Evolutionary conservation across 2,113 vertebrate species (phyloP).

Genomic region (Mugil cephalus): DNA sequence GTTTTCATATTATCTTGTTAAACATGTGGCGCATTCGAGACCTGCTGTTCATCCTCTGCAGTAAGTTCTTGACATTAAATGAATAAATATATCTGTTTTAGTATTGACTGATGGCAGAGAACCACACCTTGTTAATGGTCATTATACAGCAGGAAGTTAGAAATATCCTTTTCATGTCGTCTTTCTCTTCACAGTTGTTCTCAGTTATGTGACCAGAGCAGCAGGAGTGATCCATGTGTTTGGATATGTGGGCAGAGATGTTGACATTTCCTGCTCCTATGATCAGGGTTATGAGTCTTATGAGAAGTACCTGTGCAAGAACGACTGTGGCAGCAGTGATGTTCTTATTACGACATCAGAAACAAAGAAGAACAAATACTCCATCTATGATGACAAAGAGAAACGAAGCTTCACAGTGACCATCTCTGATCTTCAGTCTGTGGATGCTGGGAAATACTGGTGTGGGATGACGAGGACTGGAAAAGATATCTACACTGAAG

Average conservation of each 20-base stretch:
- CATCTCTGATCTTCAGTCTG: neutral
- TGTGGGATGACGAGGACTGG: conserved; percentile 21
- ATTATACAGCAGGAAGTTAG: neutral
- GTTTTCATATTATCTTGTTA: neutral
- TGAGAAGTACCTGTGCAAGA: neutral
- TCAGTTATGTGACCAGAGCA: no score
- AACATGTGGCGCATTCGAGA: conserved; percentile 9
- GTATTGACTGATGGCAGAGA: neutral
- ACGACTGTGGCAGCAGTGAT: neutral
- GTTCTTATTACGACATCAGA: conserved; percentile 16
- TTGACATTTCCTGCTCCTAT: no score
- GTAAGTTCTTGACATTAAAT: conserved; percentile 36
- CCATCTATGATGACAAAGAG: conserved; percentile 1
- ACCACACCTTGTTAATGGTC: neutral
- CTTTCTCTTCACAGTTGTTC: no score
- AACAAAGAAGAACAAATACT: conserved; percentile 7
- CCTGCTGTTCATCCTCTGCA: conserved; percentile 20
- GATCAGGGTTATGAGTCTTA: no score
- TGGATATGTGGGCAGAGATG: no score
- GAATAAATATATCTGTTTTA: neutral
- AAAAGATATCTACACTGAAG: conserved; percentile 40
- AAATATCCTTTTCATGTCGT: no score
- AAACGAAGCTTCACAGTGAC: conserved; percentile 1
- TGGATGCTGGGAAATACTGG: conserved; percentile 54
- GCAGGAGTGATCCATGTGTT: no score